A percentile compares a stretch with the other conserved stretches of the same genome.
Conservation (phyloP, 2,888 invertebrate species). For the Drosophila gaucha region DNA sequence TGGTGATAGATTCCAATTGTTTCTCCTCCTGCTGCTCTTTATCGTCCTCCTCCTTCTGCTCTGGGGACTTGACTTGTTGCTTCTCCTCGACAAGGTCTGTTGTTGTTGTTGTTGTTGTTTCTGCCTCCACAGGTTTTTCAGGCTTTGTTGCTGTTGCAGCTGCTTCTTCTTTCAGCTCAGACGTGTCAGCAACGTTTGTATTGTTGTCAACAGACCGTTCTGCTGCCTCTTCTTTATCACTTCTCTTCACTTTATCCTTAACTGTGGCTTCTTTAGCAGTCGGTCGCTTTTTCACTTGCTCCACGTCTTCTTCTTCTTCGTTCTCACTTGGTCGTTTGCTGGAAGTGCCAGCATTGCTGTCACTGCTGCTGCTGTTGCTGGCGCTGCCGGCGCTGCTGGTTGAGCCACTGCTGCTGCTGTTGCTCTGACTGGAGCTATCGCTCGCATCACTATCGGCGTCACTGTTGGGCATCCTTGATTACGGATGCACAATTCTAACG, state of each 20-base stretch:
- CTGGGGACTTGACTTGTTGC: conserved; percentile 6
- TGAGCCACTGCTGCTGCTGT: conserved; percentile 43
- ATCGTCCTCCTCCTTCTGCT: not conserved
- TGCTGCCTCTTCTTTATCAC: conserved; percentile 13
- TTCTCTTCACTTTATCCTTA: conserved; percentile 14
- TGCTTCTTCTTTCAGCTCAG: conserved; percentile 39
- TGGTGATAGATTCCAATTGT: conserved; percentile 18
- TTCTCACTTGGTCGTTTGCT: conserved; percentile 24
- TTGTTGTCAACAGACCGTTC: conserved; percentile 9
- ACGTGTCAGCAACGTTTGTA: conserved; percentile 46
- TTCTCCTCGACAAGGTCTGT: not conserved
- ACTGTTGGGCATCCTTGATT: conserved; percentile 66
- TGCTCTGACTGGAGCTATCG: conserved; percentile 55
- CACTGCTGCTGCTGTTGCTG: conserved; percentile 31
- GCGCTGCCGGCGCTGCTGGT: conserved; percentile 47
- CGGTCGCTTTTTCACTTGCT: conserved; percentile 3
- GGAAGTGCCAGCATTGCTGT: conserved; percentile 36
- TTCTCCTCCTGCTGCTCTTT: not conserved
- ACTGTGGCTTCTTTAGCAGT: not conserved
- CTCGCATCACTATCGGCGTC: conserved; percentile 69
- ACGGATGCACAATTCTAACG: conserved; percentile 1
- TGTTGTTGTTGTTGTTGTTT: not conserved
- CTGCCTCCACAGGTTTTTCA: conserved; percentile 4
- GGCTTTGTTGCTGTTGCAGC: conserved; percentile 1
- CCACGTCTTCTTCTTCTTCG: conserved; percentile 27